phyloP scores from a whole-genome alignment of 2,113 vertebrate genomes.

The Dissostichus mawsoni region DNA sequence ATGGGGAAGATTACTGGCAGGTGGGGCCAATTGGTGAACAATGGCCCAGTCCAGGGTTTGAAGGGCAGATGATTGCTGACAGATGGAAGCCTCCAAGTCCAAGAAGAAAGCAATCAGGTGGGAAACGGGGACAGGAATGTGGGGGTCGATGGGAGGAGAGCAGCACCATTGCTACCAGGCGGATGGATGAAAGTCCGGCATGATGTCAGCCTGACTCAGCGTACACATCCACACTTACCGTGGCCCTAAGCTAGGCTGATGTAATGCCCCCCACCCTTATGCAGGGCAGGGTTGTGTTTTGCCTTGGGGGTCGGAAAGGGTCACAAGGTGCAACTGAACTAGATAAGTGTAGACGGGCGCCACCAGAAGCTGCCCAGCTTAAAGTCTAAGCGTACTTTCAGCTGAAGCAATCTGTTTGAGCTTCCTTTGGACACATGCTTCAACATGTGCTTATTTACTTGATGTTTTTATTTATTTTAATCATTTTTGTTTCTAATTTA shows the following conservation, averaged over 20 bases:
- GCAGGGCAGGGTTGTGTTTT: conserved; percentile 31
- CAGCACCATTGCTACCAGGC: conserved; percentile 74
- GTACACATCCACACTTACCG: conserved; percentile 58
- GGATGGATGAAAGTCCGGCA: conserved; percentile 75
- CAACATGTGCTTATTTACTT: conserved; percentile 6
- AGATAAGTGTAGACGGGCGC: conserved; percentile 52
- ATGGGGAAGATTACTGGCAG: conserved; percentile 83
- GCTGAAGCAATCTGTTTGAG: conserved; percentile 16
- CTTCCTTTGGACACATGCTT: neutral
- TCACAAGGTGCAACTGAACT: conserved; percentile 46
- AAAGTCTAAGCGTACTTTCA: conserved; percentile 23
- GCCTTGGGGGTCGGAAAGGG: conserved; percentile 33
- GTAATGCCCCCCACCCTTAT: conserved; percentile 65
- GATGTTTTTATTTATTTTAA: conserved; percentile 5
- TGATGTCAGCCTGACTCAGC: conserved; percentile 86
- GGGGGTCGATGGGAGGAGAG: conserved; percentile 52
- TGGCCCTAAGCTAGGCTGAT: conserved; percentile 77
- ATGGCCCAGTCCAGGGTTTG: conserved; percentile 78
- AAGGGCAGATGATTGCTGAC: conserved; percentile 85
- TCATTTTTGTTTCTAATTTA: neutral
- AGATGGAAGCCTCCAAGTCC: conserved; percentile 80
- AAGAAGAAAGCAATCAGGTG: conserved; percentile 84
- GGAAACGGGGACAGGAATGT: conserved; percentile 56
- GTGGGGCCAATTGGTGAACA: conserved; percentile 83
- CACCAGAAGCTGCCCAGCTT: conserved; percentile 47